These are phyloP conservation scores for Geophilus truncorum DNA, from an alignment of 2,888 invertebrate genomes.

Conservation along the genomic window DNA sequence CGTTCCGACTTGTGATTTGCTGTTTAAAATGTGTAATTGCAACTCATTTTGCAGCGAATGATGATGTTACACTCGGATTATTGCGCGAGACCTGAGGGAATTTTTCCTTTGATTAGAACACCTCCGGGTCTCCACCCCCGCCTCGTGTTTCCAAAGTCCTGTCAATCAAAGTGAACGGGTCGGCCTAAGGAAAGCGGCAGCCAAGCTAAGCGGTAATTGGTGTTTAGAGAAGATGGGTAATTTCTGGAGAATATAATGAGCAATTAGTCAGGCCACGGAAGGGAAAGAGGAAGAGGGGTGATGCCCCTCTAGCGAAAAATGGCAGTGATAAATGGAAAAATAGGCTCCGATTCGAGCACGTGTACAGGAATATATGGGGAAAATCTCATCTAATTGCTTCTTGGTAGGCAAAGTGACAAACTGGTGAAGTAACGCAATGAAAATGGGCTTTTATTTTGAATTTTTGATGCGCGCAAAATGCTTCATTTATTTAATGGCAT, in stretches of 20 bases:
- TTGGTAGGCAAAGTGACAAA: neutral
- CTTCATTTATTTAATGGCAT: neutral
- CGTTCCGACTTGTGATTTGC: neutral
- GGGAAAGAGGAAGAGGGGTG: neutral
- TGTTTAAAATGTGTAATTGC: neutral
- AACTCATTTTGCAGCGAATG: neutral
- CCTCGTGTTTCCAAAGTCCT: neutral
- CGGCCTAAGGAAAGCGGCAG: conserved; percentile 25
- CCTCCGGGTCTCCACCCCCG: neutral
- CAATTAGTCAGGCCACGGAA: conserved; percentile 18
- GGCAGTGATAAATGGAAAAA: neutral
- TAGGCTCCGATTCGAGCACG: neutral
- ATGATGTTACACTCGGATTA: neutral
- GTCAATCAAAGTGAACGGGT: conserved; percentile 29
- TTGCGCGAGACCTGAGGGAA: neutral
- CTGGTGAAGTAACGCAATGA: neutral
- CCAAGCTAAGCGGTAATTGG: conserved; percentile 28
- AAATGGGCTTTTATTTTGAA: neutral
- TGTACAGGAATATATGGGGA: neutral
- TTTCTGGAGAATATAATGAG: conserved; percentile 30
- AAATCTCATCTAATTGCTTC: neutral
- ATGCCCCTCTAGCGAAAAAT: neutral
- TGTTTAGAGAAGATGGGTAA: conserved; percentile 31
- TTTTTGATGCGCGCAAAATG: neutral
- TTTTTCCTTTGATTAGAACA: conserved; percentile 17